Conservation (phyloP, 92 coral and sea anemone genomes). For the Umimayanthus kanabou region DNA sequence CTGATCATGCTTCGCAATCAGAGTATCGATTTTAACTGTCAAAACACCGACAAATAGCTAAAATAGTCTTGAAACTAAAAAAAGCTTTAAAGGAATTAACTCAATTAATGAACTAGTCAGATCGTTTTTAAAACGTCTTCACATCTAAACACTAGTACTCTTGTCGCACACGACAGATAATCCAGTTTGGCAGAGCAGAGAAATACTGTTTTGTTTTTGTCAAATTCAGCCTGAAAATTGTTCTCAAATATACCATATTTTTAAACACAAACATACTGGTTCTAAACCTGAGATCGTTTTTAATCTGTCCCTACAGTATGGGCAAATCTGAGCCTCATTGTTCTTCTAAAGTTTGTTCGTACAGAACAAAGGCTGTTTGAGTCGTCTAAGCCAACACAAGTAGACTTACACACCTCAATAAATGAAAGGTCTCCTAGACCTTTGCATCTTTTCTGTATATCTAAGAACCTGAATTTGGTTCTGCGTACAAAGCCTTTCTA, state of each 20-base stretch:
- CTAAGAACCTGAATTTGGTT: slow-evolving; percentile 24
- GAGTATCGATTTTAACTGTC: background rate
- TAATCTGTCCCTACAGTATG: too few relatives aligned
- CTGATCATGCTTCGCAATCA: background rate
- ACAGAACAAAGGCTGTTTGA: background rate
- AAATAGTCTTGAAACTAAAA: background rate
- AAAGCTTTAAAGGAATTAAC: background rate
- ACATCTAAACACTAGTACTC: background rate
- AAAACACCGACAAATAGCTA: background rate
- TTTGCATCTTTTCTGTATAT: background rate
- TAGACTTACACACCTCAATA: background rate
- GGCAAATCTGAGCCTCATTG: too few relatives aligned
- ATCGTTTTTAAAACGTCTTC: background rate
- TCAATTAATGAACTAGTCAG: background rate
- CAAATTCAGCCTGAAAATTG: too few relatives aligned
- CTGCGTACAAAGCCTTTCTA: background rate
- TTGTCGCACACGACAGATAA: background rate
- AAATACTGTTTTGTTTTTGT: too few relatives aligned
- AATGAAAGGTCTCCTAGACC: background rate
- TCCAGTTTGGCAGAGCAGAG: too few relatives aligned
- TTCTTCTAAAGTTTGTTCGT: background rate
- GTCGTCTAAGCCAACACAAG: background rate
- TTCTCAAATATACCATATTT: background rate
- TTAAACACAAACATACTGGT: too few relatives aligned
- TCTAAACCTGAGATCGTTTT: too few relatives aligned